phyloP scores from a whole-genome alignment of 1,140 invertebrate species.

The Trichonephila clavata region DNA sequence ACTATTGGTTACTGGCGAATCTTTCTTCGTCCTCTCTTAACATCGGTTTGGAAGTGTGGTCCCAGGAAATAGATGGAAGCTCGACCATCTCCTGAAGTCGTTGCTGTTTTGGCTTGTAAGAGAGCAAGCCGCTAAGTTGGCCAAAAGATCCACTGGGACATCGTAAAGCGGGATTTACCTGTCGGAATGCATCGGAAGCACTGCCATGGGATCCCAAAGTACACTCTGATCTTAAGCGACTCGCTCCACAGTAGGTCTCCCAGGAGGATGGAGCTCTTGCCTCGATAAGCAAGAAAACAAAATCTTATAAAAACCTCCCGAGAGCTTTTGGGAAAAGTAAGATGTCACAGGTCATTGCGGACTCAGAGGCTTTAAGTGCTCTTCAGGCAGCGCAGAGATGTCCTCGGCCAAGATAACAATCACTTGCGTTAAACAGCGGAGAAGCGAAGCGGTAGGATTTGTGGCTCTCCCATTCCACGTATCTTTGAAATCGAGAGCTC shows the following conservation, averaged over 20 bases:
- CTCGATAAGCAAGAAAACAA: slow-evolving; percentile 71
- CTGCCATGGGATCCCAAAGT: slow-evolving; percentile 63
- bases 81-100: slow-evolving; percentile 58
- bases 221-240: slow-evolving; percentile 68
- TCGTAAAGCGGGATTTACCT: slow-evolving; percentile 75
- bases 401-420: slow-evolving; percentile 67
- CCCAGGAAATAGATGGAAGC: slow-evolving; percentile 45
- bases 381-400: slow-evolving; percentile 47
- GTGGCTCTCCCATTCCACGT: slow-evolving; percentile 61
- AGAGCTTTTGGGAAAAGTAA: slow-evolving; percentile 73
- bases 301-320: slow-evolving; percentile 74
- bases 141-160: slow-evolving; percentile 70
- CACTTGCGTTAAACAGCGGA: slow-evolving; percentile 65
- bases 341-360: slow-evolving; percentile 75
- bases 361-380: slow-evolving; percentile 70
- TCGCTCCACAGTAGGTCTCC: slow-evolving; percentile 42
- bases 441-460: slow-evolving; percentile 58
- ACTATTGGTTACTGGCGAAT: slow-evolving; percentile 55
- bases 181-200: slow-evolving; percentile 58
- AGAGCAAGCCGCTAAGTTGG: slow-evolving; percentile 74
- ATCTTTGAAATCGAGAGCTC: slow-evolving; percentile 41
- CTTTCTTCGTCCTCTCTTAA: slow-evolving; percentile 24
- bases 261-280: slow-evolving; percentile 38
- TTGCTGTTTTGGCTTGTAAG: slow-evolving; percentile 69
- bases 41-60: not conserved